These are phyloP conservation scores for Myoxocephalus aenaeus DNA, from an alignment of 2,797 vertebrate species.

Conservation along the genomic window DNA sequence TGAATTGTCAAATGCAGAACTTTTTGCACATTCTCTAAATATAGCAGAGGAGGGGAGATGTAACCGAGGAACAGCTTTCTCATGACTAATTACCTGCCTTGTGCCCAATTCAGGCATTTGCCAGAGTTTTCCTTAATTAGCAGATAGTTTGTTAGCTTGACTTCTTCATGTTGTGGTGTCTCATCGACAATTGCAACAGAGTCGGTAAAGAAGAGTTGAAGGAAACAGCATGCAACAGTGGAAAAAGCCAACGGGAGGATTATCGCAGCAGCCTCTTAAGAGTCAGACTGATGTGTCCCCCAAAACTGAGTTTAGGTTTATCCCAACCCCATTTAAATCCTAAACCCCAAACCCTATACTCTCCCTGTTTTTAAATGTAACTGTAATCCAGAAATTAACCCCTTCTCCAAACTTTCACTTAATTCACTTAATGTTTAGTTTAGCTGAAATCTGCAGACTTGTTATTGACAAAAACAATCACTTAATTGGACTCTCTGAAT, in stretches of 20 bases:
- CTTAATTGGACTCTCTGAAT: slow-evolving; percentile 41
- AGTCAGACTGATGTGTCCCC: slow-evolving; percentile 27
- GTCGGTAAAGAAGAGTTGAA: slow-evolving; percentile 13
- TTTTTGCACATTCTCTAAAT: slow-evolving; percentile 17
- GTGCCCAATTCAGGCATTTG: slow-evolving; percentile 45
- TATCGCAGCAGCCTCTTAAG: slow-evolving; percentile 14
- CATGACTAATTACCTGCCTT: slow-evolving; percentile 54
- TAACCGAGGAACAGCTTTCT: slow-evolving; percentile 37
- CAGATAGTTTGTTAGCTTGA: slow-evolving; percentile 31
- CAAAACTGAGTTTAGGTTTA: slow-evolving; percentile 40
- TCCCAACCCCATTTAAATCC: slow-evolving; percentile 32
- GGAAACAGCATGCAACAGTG: background rate
- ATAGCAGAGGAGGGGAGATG: slow-evolving; percentile 24
- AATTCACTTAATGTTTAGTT: slow-evolving; percentile 8
- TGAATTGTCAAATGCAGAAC: slow-evolving; percentile 13
- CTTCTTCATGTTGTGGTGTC: slow-evolving; percentile 31
- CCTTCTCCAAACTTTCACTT: slow-evolving; percentile 20
- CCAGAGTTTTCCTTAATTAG: slow-evolving; percentile 55
- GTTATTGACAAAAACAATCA: slow-evolving; percentile 30
- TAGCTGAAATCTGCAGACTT: slow-evolving; percentile 27
- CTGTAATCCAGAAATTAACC: slow-evolving; percentile 54
- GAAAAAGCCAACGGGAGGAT: slow-evolving; percentile 30
- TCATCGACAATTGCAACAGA: slow-evolving; percentile 23
- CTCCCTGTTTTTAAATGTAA: slow-evolving; percentile 3
- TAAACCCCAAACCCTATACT: slow-evolving; percentile 23